Evolutionary conservation across 2,888 invertebrate genomes (phyloP), one percentile per base, ranked within the genome.

Genomic region (Drosophila neonasuta): DNA sequence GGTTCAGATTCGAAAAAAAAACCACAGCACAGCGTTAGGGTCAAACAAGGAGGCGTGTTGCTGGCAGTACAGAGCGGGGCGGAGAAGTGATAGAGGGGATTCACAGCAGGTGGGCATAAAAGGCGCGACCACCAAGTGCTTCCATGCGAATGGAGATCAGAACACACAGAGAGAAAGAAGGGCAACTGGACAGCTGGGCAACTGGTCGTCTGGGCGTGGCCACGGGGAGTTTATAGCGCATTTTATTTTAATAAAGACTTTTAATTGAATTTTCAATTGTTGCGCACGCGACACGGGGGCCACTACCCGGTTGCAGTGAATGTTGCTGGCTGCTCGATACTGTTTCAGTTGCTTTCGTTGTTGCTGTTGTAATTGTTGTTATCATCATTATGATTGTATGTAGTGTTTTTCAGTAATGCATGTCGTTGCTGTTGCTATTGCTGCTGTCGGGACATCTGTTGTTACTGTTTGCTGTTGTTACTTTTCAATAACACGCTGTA

Each of bases 241-340:
- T 84, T 82, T 86, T 84, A 82, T 83, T 87, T 87, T 80, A 85
- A 87, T 87, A 87, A 85, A 87, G 87, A 83, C 84, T 87, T 85
- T 85, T 85, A 85, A 85, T 85, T 85, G 84, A 86, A 85, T 87
- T 85, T 85, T 87, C 87, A 87, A 86, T 85, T 85, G 84, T 85
- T 87, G 83, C 79, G 62, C 78, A 41, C 64, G 59, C 64, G 51
- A 62, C 76, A 73, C 60, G 57, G 39, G 17, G 39, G 57, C 32
- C 32, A 32, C 11, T 10, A 10, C 54, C 66, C 59, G 24, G 24
- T 46, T 52, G 63, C 48, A 32, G 49, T n/a, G n/a, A 51, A 34
- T 41, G 57, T 7, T 30, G 45, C 15, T 66, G 61, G 9, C 10
- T 32, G 32, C 10, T 24, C 32, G 60, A 30, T 44, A 58, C 7